Base-by-base conservation (phyloP, 2,113 vertebrate genomes). In the Sander vitreus region DNA sequence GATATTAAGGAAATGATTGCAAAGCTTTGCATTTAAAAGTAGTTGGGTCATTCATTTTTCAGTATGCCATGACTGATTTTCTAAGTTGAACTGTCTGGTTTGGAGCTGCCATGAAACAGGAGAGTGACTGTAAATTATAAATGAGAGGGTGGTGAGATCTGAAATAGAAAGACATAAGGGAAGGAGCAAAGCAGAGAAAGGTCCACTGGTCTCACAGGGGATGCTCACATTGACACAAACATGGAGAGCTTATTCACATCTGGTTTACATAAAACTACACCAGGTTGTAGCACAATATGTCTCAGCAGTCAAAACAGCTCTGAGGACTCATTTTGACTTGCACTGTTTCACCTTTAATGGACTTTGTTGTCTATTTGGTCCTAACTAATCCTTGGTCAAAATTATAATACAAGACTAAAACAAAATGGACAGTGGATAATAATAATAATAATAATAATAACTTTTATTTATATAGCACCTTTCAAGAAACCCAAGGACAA, bases 71-170 rank as follows among this genome's bases (percentile, higher is more conserved):
- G 89, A 86, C 76, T 89, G 89, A 91, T 88, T 92, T 92, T 93
- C 78, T 91, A 59, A 74, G 86, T 72, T 73, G 81, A 83, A 88
- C 85, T 76, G 75, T 83, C 80, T 92, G 79, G 80, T 89, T 89
- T 79, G 60, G 78, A 83, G 77, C 79, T 79, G 76, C 83, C 54
- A 51, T 90, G 94, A 94, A 95, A 95, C 88, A 86, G 86, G 91
- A 94, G 89, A 83, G 80, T 86, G 82, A 81, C 75, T 80, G 30
- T 94, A 83, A 95, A 95, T 94, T 88, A 95, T 94, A 84, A 82
- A 94, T 93, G 88, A 88, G 53, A 51, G 59, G 76, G n/a, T 78
- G 83, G 71, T 76, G 83, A 85, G 74, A 85, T 81, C 84, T 87
- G 57, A 89, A 63, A 80, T 66, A 80, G 69, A 80, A 65, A 82